Evolutionary conservation across 2,113 vertebrate species (phyloP).

Genomic region (Genyomyrus donnyi): DNA sequence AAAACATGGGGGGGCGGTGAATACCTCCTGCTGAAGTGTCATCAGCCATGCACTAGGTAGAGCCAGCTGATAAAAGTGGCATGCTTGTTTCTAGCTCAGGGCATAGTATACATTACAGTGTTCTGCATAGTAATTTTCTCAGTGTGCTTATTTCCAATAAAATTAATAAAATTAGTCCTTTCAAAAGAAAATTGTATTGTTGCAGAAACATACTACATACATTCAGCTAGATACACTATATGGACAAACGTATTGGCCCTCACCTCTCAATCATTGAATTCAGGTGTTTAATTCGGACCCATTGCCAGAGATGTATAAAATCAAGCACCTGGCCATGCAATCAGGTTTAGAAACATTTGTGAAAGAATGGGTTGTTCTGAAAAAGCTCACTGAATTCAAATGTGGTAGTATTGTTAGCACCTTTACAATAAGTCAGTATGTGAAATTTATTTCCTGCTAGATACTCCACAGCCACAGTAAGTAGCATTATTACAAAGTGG

Average conservation of each 20-base stretch:
- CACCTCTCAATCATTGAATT: not conserved
- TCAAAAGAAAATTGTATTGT: not conserved
- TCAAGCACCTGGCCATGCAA: not conserved
- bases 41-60: not conserved
- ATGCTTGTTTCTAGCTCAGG: not conserved
- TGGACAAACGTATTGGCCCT: not conserved
- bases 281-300: not conserved
- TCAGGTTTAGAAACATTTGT: not conserved
- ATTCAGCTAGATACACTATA: not conserved
- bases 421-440: no score
- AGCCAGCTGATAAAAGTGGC: not conserved
- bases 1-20: not conserved
- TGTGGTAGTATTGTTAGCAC: no score
- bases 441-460: no score
- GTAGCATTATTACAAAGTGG: no score
- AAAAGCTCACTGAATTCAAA: no score
- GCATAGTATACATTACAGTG: not conserved
- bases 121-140: not conserved
- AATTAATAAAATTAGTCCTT: not conserved
- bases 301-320: not conserved
- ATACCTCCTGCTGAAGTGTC: not conserved
- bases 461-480: no score
- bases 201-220: not conserved
- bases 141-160: not conserved
- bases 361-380: not conserved